phyloP scores from a whole-genome alignment of 2,888 invertebrate species.

The Apotomis betuletana region DNA sequence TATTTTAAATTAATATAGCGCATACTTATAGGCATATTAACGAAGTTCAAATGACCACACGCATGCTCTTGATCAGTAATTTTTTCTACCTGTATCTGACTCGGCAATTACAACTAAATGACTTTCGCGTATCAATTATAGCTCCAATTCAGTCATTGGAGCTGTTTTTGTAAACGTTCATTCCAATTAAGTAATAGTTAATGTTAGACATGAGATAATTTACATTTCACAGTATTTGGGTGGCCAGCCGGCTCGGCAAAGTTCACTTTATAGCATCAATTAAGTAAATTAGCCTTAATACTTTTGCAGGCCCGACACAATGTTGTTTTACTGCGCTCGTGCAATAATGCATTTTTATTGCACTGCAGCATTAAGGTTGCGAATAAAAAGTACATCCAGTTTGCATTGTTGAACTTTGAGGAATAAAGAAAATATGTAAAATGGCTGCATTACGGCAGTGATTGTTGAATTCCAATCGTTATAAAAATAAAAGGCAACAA shows the following conservation, averaged over 20 bases:
- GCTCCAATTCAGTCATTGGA: no score
- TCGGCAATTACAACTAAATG: no score
- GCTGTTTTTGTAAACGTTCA: no score
- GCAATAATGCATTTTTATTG: constrained; percentile 32
- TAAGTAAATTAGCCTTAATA: constrained; percentile 33
- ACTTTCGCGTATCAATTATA: no score
- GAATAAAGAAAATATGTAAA: background rate
- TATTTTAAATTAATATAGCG: no score
- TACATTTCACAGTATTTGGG: background rate
- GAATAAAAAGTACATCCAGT: constrained; percentile 26
- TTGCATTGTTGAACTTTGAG: constrained; percentile 10
- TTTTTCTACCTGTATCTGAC: no score
- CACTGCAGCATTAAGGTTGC: constrained; percentile 15
- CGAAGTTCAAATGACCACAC: no score
- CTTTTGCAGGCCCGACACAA: constrained; percentile 19
- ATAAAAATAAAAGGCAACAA: background rate
- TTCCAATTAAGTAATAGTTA: no score
- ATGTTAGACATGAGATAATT: constrained; percentile 2
- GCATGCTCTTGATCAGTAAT: no score
- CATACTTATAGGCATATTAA: no score
- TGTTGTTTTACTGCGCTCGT: constrained; percentile 32
- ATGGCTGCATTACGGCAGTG: background rate
- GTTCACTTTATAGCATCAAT: constrained; percentile 19
- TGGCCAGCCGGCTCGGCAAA: constrained; percentile 8
- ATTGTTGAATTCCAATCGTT: background rate